Conservation (phyloP, 2,113 vertebrate species). For the Genyomyrus donnyi region DNA sequence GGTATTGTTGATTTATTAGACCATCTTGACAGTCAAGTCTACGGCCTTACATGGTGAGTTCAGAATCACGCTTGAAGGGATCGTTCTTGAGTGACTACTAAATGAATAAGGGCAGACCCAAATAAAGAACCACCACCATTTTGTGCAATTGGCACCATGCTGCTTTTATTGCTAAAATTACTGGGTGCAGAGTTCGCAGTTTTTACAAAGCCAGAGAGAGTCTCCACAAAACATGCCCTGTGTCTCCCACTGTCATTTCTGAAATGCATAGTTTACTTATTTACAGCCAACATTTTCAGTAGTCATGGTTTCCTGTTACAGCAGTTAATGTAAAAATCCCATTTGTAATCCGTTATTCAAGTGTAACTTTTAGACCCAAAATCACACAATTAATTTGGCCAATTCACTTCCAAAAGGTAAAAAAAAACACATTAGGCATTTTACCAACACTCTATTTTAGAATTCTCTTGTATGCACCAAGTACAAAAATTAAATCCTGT, state of each 20-base stretch:
- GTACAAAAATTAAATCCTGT: neutral
- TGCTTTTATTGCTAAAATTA: constrained; percentile 70
- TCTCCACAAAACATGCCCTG: constrained; percentile 56
- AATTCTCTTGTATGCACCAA: neutral
- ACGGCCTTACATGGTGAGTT: neutral
- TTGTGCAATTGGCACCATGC: constrained; percentile 64
- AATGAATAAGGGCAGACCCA: neutral
- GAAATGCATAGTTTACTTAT: constrained; percentile 65
- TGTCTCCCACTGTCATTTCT: constrained; percentile 43
- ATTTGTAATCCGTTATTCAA: neutral
- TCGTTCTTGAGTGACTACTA: neutral
- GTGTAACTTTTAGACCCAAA: neutral
- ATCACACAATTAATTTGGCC: neutral
- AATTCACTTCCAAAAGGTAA: neutral
- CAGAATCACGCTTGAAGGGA: neutral
- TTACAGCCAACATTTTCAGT: constrained; percentile 44
- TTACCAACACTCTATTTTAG: neutral
- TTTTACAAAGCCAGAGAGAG: constrained; percentile 65
- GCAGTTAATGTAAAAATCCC: neutral
- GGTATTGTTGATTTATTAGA: neutral
- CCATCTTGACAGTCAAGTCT: neutral
- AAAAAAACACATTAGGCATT: neutral
- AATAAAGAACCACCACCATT: constrained; percentile 13
- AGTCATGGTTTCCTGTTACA: constrained; percentile 32
- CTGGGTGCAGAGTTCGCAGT: constrained; percentile 39